Conservation (phyloP, 2,888 invertebrate genomes). For the Gastrophysa polygoni region DNA sequence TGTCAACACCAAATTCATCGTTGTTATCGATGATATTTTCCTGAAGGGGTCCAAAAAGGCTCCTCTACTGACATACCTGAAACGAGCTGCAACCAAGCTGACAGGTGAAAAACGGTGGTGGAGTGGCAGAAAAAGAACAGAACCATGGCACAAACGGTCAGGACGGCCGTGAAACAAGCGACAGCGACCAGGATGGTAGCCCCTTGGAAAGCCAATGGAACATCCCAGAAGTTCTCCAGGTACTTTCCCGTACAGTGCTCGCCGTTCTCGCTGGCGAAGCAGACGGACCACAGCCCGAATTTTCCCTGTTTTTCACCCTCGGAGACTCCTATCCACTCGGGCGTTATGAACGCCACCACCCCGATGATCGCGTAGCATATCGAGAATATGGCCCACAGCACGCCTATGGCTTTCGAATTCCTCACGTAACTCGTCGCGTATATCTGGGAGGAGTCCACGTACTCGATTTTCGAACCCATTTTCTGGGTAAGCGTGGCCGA, state of each 20-base stretch:
- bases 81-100: constrained; percentile 94
- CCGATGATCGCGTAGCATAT: constrained; percentile 96
- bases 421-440: constrained; percentile 90
- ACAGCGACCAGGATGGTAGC: constrained; percentile 89
- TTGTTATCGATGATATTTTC: too few relatives aligned
- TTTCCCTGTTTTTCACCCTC: constrained; percentile 87
- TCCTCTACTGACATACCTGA: constrained; percentile 74
- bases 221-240: constrained; percentile 77
- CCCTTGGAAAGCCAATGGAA: constrained; percentile 80
- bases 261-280: constrained; percentile 76
- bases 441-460: constrained; percentile 88
- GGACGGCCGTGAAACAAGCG: constrained; percentile 81
- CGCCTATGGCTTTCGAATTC: constrained; percentile 93
- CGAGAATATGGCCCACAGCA: constrained; percentile 97
- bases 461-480: constrained; percentile 92
- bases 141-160: constrained; percentile 87
- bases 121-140: constrained; percentile 93
- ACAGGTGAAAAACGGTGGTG: constrained; percentile 90
- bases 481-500: constrained; percentile 36
- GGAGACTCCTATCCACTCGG: constrained; percentile 81
- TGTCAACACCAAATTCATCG: too few relatives aligned
- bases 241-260: constrained; percentile 82
- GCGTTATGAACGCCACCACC: constrained; percentile 93
- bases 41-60: too few relatives aligned
- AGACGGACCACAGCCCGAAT: constrained; percentile 91